Conservation (phyloP, 2,888 invertebrate genomes). For the Calameuta idolon region DNA sequence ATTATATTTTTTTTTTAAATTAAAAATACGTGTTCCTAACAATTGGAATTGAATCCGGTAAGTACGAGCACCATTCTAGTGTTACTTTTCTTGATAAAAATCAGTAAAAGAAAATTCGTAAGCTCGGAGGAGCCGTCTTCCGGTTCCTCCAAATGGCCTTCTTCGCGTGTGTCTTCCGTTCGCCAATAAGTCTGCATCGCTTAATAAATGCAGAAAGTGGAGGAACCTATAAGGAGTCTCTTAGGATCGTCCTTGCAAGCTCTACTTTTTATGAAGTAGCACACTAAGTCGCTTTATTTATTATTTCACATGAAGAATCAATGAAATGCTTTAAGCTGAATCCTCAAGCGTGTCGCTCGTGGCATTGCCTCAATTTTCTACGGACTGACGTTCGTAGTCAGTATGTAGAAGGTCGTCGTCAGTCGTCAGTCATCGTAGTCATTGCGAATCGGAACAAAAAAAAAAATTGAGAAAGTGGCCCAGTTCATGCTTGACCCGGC, state of each 20-base stretch:
- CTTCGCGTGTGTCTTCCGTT: too few species aligned
- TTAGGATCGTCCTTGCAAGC: not conserved
- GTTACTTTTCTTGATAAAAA: not conserved
- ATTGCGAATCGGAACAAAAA: conserved; percentile 16
- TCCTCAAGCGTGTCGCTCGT: conserved; percentile 24
- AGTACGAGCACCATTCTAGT: too few species aligned
- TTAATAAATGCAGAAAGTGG: too few species aligned
- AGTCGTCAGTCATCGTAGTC: conserved; percentile 19
- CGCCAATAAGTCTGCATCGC: too few species aligned
- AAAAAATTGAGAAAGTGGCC: not conserved
- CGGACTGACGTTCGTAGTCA: too few species aligned
- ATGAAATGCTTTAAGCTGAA: conserved; percentile 25
- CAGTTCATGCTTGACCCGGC: too few species aligned
- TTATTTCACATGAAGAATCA: conserved; percentile 37
- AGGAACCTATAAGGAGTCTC: not conserved
- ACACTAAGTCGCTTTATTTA: conserved; percentile 16
- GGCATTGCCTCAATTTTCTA: conserved; percentile 23
- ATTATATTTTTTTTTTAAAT: too few species aligned
- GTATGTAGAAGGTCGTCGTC: not conserved
- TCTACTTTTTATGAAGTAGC: not conserved
- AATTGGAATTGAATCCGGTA: too few species aligned
- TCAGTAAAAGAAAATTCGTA: not conserved
- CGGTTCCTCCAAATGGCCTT: too few species aligned
- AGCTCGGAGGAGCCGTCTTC: not conserved
- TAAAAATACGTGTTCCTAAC: too few species aligned